Conservation (phyloP, 2,113 vertebrate species). For the Mandrillus leucophaeus region DNA sequence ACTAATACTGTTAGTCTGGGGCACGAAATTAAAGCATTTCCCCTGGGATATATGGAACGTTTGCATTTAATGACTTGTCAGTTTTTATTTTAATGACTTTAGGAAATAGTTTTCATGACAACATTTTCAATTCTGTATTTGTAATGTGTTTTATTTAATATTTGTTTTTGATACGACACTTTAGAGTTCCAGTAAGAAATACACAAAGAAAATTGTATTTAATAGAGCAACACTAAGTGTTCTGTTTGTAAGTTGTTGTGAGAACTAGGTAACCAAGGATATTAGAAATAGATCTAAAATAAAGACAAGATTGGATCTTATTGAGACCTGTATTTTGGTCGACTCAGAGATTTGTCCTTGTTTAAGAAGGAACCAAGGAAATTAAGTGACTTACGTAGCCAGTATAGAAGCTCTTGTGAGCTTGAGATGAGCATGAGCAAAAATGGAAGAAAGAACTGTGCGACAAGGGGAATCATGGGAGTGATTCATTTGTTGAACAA, state of each 20-base stretch:
- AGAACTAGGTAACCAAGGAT: neutral
- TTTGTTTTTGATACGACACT: neutral
- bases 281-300: constrained; percentile 24
- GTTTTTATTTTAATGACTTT: neutral
- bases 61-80: neutral
- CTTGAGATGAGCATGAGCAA: neutral
- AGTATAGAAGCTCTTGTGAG: neutral
- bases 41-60: neutral
- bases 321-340: neutral
- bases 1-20: neutral
- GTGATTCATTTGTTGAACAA: constrained; percentile 12
- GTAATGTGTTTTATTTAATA: neutral
- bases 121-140: neutral
- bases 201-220: neutral
- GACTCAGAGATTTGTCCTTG: neutral
- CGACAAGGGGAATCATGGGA: neutral
- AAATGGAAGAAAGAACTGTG: neutral
- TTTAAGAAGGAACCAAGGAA: constrained; percentile 17
- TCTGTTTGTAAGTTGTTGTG: constrained; percentile 36
- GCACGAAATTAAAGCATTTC: constrained; percentile 30
- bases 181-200: constrained; percentile 34
- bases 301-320: neutral
- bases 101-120: neutral
- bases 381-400: neutral
- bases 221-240: neutral